Percentiles rank a stretch among this genome's conserved stretches.
Evolutionary conservation across 2,888 invertebrate species (phyloP).

Genomic region (Epinotia brunnichana): DNA sequence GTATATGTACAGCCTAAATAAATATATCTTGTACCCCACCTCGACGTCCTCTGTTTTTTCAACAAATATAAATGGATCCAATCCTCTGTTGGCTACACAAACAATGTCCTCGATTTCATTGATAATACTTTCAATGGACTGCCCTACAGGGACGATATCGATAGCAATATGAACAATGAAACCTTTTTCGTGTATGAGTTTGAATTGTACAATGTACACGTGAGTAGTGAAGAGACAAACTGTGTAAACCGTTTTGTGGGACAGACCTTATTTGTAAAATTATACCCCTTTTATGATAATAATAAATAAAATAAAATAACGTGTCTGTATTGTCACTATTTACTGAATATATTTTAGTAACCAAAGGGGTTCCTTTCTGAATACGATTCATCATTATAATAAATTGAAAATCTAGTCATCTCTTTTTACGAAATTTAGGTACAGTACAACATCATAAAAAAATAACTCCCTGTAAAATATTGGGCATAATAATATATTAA

Average conservation of each 20-base stretch:
- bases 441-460: neutral
- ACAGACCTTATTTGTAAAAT: too few species aligned
- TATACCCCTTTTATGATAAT: too few species aligned
- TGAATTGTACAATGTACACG: neutral
- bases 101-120: slow-evolving; percentile 38
- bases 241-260: too few species aligned
- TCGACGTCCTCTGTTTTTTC: slow-evolving; percentile 21
- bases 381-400: neutral
- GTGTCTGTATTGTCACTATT: neutral
- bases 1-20: slow-evolving; percentile 12
- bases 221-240: too few species aligned
- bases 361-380: neutral
- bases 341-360: neutral
- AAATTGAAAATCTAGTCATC: neutral
- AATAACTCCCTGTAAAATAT: neutral
- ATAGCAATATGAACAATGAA: slow-evolving; percentile 14
- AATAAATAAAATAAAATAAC: too few species aligned
- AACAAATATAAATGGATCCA: slow-evolving; percentile 28
- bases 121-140: slow-evolving; percentile 11
- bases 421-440: neutral
- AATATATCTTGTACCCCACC: slow-evolving; percentile 17
- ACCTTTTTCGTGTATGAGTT: slow-evolving; percentile 10
- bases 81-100: slow-evolving; percentile 30
- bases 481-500: neutral
- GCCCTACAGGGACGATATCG: slow-evolving; percentile 17